phyloP scores from a whole-genome alignment of 2,113 vertebrate genomes.

The Burhinus oedicnemus region DNA sequence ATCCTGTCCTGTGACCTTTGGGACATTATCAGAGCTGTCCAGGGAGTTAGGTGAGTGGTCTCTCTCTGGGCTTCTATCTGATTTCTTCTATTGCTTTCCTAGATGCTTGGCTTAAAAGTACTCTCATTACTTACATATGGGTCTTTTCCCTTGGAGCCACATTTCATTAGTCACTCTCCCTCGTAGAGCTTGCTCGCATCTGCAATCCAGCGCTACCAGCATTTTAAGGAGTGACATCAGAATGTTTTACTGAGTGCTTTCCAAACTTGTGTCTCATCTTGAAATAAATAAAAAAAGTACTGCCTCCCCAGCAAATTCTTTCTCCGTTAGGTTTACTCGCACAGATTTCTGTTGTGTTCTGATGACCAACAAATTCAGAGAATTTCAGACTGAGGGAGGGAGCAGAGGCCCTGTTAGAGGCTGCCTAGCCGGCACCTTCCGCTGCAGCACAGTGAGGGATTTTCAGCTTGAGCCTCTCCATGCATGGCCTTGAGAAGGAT shows the following conservation, averaged over 20 bases:
- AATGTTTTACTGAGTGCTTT: not conserved
- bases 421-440: not conserved
- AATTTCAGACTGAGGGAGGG: not conserved
- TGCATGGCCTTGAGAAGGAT: not conserved
- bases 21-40: constrained; percentile 50
- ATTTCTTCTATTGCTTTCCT: not conserved
- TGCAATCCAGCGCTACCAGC: not conserved
- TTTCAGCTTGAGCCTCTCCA: not conserved
- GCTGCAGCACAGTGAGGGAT: not conserved
- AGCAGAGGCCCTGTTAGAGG: not conserved
- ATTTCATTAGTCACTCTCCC: not conserved
- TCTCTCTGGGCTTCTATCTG: not conserved
- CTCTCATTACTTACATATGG: not conserved
- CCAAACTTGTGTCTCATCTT: not conserved
- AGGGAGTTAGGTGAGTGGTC: constrained; percentile 52
- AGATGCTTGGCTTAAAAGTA: not conserved
- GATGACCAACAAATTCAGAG: not conserved
- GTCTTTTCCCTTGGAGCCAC: not conserved
- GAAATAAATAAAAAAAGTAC: not conserved
- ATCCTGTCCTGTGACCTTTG: constrained; percentile 61
- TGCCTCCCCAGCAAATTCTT: not conserved
- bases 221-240: not conserved
- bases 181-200: not conserved
- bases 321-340: not conserved
- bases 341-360: not conserved